Conservation (phyloP, 2,888 invertebrate species). For the Plebejus argus region DNA sequence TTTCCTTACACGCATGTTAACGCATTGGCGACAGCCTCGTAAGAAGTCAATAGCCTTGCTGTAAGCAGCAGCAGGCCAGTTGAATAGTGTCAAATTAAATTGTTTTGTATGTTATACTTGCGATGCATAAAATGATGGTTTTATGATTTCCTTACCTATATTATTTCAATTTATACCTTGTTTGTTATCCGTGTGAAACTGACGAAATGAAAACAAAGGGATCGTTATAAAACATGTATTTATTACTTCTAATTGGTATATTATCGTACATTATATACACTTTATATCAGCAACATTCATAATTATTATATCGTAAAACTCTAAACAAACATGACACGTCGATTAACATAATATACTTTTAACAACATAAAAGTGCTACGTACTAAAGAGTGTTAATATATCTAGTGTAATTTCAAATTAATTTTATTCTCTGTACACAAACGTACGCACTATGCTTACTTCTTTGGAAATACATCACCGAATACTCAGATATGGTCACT, state of each 20-base stretch:
- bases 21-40: neutral
- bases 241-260: slow-evolving; percentile 64
- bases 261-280: slow-evolving; percentile 74
- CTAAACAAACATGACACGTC: slow-evolving; percentile 47
- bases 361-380: slow-evolving; percentile 34
- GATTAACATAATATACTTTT: slow-evolving; percentile 31
- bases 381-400: slow-evolving; percentile 43
- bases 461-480: slow-evolving; percentile 81
- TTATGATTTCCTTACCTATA: neutral
- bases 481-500: slow-evolving; percentile 78
- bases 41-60: neutral
- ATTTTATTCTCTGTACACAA: slow-evolving; percentile 52
- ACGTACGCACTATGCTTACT: slow-evolving; percentile 73
- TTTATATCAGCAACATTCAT: slow-evolving; percentile 47
- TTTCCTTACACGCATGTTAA: too few species aligned
- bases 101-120: neutral
- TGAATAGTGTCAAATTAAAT: neutral
- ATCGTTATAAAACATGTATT: slow-evolving; percentile 59
- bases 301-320: slow-evolving; percentile 46
- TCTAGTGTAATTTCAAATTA: slow-evolving; percentile 38
- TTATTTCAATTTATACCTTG: neutral
- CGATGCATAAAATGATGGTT: neutral
- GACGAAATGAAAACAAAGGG: slow-evolving; percentile 15
- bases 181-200: neutral
- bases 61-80: neutral